These are phyloP conservation scores for Gymnothorax reevesii DNA, from an alignment of 2,797 vertebrate genomes.

Conservation along the genomic window DNA sequence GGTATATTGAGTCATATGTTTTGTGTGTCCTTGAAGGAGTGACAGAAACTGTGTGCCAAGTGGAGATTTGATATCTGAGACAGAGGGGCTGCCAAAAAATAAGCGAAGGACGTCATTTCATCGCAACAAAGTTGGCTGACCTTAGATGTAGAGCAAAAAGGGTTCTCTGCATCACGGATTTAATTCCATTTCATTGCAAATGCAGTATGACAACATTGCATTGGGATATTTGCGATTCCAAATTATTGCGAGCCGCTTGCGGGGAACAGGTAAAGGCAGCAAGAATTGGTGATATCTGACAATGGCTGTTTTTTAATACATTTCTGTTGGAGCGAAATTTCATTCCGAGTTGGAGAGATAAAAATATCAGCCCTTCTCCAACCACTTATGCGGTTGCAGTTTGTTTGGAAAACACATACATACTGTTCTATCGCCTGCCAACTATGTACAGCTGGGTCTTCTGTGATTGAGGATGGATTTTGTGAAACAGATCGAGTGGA, in stretches of 20 bases:
- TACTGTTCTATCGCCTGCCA: background rate
- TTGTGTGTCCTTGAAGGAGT: background rate
- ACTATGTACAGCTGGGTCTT: background rate
- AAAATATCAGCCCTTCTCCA: background rate
- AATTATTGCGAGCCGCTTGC: background rate
- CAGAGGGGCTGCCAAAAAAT: background rate
- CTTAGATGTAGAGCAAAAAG: background rate
- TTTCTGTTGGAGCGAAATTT: background rate
- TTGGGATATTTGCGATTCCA: background rate
- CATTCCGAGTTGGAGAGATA: background rate
- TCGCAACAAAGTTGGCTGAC: background rate
- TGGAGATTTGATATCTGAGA: background rate
- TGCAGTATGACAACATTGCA: background rate
- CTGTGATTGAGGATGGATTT: constrained; percentile 3
- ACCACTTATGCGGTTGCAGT: background rate
- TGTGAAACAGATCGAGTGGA: background rate
- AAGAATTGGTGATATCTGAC: background rate
- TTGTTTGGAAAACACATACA: background rate
- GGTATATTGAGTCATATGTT: background rate
- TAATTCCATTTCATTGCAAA: background rate
- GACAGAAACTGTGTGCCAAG: background rate
- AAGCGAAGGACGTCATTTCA: background rate
- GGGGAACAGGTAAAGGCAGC: background rate
- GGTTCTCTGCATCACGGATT: background rate
- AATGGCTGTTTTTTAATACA: background rate